A percentile compares a stretch with the other conserved stretches of the same genome.
Conservation (phyloP, 1,140 invertebrate species). For the Apis laboriosa region DNA sequence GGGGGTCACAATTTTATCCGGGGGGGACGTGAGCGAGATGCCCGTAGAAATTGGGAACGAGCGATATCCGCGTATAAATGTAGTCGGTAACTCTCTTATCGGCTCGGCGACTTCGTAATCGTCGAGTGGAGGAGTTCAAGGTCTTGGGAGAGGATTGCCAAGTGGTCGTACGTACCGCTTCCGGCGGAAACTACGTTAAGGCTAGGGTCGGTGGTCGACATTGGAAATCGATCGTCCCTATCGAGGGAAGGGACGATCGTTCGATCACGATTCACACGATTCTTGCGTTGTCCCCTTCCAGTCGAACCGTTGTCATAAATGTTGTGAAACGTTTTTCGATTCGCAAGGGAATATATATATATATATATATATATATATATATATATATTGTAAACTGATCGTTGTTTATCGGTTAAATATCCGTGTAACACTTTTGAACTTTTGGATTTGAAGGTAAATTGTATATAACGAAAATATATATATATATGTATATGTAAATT, state of each 20-base stretch:
- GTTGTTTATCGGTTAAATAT: too few species aligned
- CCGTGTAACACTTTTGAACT: too few species aligned
- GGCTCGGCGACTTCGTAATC: constrained; percentile 34
- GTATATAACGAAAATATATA: too few species aligned
- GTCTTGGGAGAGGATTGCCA: constrained; percentile 47
- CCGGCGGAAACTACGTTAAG: constrained; percentile 50
- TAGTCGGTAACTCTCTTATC: constrained; percentile 42
- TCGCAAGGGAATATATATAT: too few species aligned
- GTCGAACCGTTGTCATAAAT: too few species aligned
- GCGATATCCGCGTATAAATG: constrained; percentile 27
- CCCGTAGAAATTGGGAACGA: background rate
- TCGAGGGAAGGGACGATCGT: constrained; percentile 9
- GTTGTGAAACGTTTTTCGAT: too few species aligned
- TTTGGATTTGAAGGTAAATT: too few species aligned
- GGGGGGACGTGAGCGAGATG: background rate
- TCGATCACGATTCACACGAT: constrained; percentile 8
- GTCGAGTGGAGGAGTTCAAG: constrained; percentile 46
- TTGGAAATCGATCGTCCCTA: constrained; percentile 45
- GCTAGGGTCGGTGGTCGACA: constrained; percentile 42
- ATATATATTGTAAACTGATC: too few species aligned
- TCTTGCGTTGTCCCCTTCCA: background rate
- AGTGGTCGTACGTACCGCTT: constrained; percentile 46
- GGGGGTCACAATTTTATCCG: background rate
- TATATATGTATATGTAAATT: too few species aligned
- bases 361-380: too few species aligned